Conservation (phyloP, 2,888 invertebrate species). For the Seira ritae region DNA sequence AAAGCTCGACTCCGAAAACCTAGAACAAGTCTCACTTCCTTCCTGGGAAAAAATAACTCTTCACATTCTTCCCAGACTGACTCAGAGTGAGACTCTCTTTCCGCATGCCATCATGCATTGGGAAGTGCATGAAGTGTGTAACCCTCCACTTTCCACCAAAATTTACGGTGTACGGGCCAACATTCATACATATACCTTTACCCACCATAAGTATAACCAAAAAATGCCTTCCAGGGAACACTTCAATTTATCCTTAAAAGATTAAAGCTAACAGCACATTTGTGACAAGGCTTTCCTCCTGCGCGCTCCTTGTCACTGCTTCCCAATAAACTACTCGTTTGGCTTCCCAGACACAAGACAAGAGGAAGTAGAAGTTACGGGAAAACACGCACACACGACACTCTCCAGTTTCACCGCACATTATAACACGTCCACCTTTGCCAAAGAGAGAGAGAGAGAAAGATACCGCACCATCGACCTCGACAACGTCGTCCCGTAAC, state of each 20-base stretch:
- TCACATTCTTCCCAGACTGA: background rate
- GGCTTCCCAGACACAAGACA: slow-evolving; percentile 6
- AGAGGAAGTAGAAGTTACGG: background rate
- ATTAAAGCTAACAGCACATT: slow-evolving; percentile 52
- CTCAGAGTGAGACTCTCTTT: background rate
- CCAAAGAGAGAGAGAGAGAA: background rate
- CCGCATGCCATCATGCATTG: background rate
- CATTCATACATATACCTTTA: background rate
- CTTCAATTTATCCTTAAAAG: slow-evolving; percentile 49
- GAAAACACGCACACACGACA: background rate
- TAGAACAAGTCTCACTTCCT: slow-evolving; percentile 16
- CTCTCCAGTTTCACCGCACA: slow-evolving; percentile 1
- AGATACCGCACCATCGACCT: background rate
- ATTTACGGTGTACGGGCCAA: background rate
- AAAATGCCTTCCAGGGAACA: slow-evolving; percentile 38
- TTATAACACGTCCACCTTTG: background rate
- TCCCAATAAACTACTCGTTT: background rate
- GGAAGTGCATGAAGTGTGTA: background rate
- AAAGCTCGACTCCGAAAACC: background rate
- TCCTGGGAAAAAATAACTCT: background rate
- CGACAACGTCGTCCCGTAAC: slow-evolving; percentile 21
- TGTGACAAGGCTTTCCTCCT: slow-evolving; percentile 25
- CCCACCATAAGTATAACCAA: background rate
- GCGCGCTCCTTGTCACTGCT: slow-evolving; percentile 21
- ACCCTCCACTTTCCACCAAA: too few species aligned